Conservation (phyloP, 2,113 vertebrate species). For the Prionailurus viverrinus region DNA sequence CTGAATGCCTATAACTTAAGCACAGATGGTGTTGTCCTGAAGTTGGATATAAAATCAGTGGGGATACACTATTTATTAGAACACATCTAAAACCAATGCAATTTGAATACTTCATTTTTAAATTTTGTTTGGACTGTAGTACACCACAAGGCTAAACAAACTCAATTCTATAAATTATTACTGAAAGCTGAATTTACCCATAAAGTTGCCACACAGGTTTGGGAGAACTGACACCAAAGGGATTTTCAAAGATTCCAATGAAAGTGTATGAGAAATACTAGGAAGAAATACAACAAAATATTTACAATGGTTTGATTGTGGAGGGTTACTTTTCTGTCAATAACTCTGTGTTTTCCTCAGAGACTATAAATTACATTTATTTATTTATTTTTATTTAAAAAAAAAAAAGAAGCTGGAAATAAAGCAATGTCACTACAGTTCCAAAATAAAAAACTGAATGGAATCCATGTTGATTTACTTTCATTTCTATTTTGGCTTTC, state of each 20-base stretch:
- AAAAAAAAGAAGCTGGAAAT: background rate
- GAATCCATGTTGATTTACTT: background rate
- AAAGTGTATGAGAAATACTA: background rate
- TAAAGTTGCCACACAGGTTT: background rate
- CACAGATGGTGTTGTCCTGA: background rate
- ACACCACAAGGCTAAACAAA: background rate
- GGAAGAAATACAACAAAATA: background rate
- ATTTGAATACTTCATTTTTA: background rate
- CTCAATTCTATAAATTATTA: background rate
- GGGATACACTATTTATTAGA: background rate
- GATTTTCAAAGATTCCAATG: background rate
- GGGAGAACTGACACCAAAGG: background rate
- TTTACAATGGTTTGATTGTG: background rate
- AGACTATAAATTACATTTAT: background rate
- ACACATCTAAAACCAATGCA: background rate
- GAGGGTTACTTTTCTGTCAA: background rate
- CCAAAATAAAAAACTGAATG: background rate
- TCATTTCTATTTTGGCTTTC: background rate
- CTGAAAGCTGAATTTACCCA: background rate
- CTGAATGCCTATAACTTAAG: background rate
- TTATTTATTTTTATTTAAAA: background rate
- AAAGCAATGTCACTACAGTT: background rate
- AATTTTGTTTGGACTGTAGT: background rate
- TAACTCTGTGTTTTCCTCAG: background rate
- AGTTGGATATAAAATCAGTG: background rate